Conservation (phyloP, 2,113 vertebrate genomes). For the zebrafish (Danio rerio) region GRCz12tu NC_133189.1:4892001-4892500, state of each 20-base stretch:
- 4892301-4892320: neutral
- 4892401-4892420: slow-evolving; percentile 38
- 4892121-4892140: neutral
- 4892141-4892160: neutral
- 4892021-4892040: neutral
- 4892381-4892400: slow-evolving; percentile 2
- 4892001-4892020: slow-evolving; percentile 34
- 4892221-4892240: neutral
- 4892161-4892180: neutral
- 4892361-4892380: neutral
- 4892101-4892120: neutral
- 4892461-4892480: slow-evolving; percentile 54
- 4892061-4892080: neutral
- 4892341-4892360: neutral
- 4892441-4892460: slow-evolving; percentile 31
- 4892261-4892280: neutral
- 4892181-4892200: neutral
- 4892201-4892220: neutral
- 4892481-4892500: slow-evolving; percentile 41
- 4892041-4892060: slow-evolving; percentile 13
- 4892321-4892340: neutral
- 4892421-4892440: slow-evolving; percentile 47
- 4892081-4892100: neutral
- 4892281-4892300: neutral
- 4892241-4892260: neutral